These are phyloP conservation scores for Ligdia adustata DNA, from an alignment of 2,888 invertebrate genomes.

Conservation along the genomic window DNA sequence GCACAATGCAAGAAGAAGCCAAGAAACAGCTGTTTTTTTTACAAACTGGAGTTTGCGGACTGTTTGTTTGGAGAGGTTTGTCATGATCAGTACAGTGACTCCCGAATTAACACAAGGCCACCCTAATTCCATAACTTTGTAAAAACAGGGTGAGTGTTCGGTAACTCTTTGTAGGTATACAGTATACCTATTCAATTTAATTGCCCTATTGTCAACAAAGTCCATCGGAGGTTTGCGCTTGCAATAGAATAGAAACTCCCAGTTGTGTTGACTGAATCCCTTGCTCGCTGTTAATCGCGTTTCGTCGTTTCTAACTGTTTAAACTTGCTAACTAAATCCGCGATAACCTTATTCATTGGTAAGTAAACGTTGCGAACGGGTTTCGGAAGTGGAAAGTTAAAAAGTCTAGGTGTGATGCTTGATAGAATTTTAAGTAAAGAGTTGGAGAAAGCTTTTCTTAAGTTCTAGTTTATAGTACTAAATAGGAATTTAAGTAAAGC, in stretches of 20 bases:
- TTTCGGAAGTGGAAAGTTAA: neutral
- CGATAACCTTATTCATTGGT: slow-evolving; percentile 28
- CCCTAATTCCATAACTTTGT: too few species aligned
- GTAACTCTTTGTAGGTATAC: too few species aligned
- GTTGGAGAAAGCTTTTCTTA: too few species aligned
- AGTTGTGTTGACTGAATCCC: slow-evolving; percentile 32
- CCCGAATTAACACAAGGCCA: too few species aligned
- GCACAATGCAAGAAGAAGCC: too few species aligned
- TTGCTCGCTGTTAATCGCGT: slow-evolving; percentile 31
- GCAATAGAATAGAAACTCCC: neutral
- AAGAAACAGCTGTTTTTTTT: too few species aligned
- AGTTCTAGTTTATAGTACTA: too few species aligned
- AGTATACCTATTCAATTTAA: neutral
- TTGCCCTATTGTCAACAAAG: neutral
- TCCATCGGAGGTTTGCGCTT: neutral
- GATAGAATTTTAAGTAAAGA: neutral
- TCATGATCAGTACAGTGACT: too few species aligned
- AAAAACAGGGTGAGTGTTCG: too few species aligned
- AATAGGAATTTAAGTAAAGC: too few species aligned
- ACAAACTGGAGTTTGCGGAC: too few species aligned
- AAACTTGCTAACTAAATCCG: slow-evolving; percentile 31
- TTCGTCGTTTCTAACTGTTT: slow-evolving; percentile 28
- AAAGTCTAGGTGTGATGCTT: neutral
- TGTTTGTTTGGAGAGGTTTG: too few species aligned
- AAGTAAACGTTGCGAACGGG: slow-evolving; percentile 14